Percentiles rank a stretch among this genome's conserved stretches.
phyloP scores from a whole-genome alignment of 1,140 invertebrate species.

The Cherax destructor region DNA sequence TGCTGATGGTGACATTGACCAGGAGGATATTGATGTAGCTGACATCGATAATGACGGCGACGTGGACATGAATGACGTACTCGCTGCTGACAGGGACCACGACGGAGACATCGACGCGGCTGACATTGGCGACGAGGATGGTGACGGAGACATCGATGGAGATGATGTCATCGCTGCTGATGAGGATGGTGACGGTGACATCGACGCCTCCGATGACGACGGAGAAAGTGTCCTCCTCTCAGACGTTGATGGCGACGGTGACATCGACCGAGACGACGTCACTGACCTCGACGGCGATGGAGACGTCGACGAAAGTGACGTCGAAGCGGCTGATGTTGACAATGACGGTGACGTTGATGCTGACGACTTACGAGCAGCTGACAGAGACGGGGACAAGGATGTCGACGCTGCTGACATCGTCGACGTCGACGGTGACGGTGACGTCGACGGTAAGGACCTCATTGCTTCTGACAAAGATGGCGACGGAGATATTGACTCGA shows the following conservation, averaged over 20 bases:
- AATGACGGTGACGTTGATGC: slow-evolving; percentile 66
- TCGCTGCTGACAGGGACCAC: slow-evolving; percentile 61
- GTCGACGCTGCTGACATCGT: slow-evolving; percentile 62
- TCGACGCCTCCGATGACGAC: slow-evolving; percentile 68
- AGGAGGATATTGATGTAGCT: slow-evolving; percentile 61
- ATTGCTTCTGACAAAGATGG: slow-evolving; percentile 59
- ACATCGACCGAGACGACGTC: slow-evolving; percentile 54
- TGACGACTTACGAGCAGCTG: slow-evolving; percentile 55
- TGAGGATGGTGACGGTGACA: slow-evolving; percentile 69
- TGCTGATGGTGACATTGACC: slow-evolving; percentile 68
- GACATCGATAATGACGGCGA: slow-evolving; percentile 71
- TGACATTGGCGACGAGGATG: slow-evolving; percentile 69
- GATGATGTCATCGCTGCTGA: slow-evolving; percentile 68
- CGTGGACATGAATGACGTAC: slow-evolving; percentile 54
- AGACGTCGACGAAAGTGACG: slow-evolving; percentile 59
- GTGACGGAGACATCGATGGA: slow-evolving; percentile 68
- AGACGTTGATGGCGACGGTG: slow-evolving; percentile 61
- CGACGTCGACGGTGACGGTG: slow-evolving; percentile 67
- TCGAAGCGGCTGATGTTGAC: slow-evolving; percentile 57
- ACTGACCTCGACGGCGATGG: slow-evolving; percentile 64
- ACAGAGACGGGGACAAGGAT: slow-evolving; percentile 66
- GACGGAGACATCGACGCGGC: slow-evolving; percentile 68
- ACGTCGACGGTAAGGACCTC: slow-evolving; percentile 63
- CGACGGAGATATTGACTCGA: slow-evolving; percentile 59
- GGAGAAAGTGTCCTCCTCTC: slow-evolving; percentile 57